These are phyloP conservation scores for Morone saxatilis DNA, from an alignment of 2,113 vertebrate species.

Conservation along the genomic window DNA sequence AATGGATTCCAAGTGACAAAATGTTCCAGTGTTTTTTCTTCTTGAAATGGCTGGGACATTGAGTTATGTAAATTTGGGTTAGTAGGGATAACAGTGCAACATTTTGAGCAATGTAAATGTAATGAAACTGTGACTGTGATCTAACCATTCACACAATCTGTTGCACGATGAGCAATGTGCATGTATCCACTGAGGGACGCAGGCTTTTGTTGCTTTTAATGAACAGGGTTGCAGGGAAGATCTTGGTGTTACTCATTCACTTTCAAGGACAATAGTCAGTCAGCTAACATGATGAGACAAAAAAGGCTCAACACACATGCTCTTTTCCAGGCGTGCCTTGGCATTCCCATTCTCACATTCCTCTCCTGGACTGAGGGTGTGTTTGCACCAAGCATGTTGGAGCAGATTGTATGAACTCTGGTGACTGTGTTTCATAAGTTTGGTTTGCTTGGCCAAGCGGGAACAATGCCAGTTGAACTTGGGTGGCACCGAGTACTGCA, in stretches of 20 bases:
- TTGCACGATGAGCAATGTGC: background rate
- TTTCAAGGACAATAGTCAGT: constrained; percentile 1
- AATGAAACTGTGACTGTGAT: background rate
- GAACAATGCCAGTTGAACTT: constrained; percentile 32
- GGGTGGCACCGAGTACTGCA: background rate
- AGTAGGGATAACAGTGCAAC: background rate
- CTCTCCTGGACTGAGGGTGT: constrained; percentile 24
- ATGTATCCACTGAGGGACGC: background rate
- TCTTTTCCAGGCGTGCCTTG: constrained; percentile 14
- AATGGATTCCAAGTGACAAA: background rate
- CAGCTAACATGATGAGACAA: background rate
- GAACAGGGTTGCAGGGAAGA: background rate
- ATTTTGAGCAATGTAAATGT: background rate
- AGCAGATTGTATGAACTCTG: constrained; percentile 35
- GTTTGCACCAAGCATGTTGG: constrained; percentile 30
- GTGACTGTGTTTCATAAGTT: constrained; percentile 35
- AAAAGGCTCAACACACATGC: background rate
- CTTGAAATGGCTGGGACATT: background rate
- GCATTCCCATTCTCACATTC: constrained; percentile 23
- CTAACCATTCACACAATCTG: background rate
- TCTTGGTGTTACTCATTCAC: no score
- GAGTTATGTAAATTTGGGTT: background rate
- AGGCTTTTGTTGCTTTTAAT: background rate
- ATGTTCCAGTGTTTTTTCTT: background rate
- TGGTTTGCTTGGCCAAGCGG: constrained; percentile 14